Evolutionary conservation across 2,797 vertebrate species (phyloP).

Genomic region (Hypotaenidia okinawae): DNA sequence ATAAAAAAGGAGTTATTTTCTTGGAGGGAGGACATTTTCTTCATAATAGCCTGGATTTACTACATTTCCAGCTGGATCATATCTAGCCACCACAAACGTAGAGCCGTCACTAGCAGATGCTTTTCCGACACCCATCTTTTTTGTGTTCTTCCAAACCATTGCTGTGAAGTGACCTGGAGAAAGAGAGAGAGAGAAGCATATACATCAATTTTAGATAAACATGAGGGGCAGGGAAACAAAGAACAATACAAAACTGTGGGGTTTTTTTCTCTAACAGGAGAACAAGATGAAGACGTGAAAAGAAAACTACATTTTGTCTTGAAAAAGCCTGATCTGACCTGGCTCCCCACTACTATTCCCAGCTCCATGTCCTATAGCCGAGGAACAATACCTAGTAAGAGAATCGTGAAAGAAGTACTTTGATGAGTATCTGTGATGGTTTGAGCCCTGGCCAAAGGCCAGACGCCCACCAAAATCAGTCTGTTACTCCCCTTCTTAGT

Average conservation of each 20-base stretch:
- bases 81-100: constrained; percentile 96
- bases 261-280: not conserved
- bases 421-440: not conserved
- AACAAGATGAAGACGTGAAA: not conserved
- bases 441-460: too few relatives aligned
- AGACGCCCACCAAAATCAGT: too few relatives aligned
- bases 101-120: constrained; percentile 91
- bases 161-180: constrained; percentile 94
- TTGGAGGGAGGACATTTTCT: constrained; percentile 90
- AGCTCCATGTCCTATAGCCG: not conserved
- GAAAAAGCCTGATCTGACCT: not conserved
- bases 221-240: not conserved
- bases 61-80: constrained; percentile 94
- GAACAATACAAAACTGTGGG: not conserved
- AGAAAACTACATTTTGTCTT: not conserved
- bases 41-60: constrained; percentile 95
- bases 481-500: too few relatives aligned
- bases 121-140: constrained; percentile 92
- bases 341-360: not conserved
- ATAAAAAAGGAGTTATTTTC: constrained; percentile 71
- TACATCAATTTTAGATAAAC: not conserved
- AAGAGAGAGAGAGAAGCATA: not conserved
- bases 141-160: constrained; percentile 95
- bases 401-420: not conserved
- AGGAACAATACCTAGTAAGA: not conserved